Conservation (phyloP, 2,797 vertebrate species). For the Myripristis murdjan region DNA sequence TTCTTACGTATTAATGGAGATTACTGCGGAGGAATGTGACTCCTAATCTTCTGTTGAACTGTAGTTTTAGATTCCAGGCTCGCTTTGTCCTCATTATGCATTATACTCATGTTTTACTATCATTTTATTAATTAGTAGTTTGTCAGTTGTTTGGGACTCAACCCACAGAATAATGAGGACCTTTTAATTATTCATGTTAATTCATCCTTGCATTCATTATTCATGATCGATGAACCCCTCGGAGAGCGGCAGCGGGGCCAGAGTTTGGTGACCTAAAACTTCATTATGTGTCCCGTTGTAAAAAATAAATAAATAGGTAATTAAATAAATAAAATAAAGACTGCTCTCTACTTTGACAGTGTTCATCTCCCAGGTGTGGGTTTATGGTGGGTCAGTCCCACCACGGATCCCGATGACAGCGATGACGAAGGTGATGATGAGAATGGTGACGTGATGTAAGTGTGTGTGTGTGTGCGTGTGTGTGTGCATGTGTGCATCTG, state of each 20-base stretch:
- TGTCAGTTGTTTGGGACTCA: slow-evolving; percentile 54
- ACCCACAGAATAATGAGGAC: slow-evolving; percentile 60
- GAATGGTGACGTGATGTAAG: slow-evolving; percentile 52
- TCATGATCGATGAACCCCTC: slow-evolving; percentile 47
- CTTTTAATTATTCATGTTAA: slow-evolving; percentile 67
- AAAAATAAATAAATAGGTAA: slow-evolving; percentile 3
- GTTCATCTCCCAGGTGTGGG: slow-evolving; percentile 44
- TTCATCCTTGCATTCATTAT: slow-evolving; percentile 70
- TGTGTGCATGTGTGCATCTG: slow-evolving; percentile 11
- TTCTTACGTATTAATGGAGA: background rate
- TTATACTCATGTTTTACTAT: slow-evolving; percentile 25
- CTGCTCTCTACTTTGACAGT: slow-evolving; percentile 45
- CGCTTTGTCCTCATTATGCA: background rate
- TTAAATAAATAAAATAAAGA: slow-evolving; percentile 38
- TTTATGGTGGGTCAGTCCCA: slow-evolving; percentile 62
- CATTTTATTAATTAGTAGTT: slow-evolving; percentile 55
- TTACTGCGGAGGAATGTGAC: background rate
- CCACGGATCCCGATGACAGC: slow-evolving; percentile 35
- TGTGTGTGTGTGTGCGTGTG: background rate
- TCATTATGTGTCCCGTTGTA: slow-evolving; percentile 53
- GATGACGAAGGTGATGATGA: slow-evolving; percentile 64
- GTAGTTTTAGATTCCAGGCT: slow-evolving; percentile 5
- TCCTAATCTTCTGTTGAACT: slow-evolving; percentile 6
- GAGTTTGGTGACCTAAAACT: slow-evolving; percentile 64
- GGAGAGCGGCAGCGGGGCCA: slow-evolving; percentile 45